Conservation (phyloP, 2,797 vertebrate genomes). For the Hydrolagus colliei region DNA sequence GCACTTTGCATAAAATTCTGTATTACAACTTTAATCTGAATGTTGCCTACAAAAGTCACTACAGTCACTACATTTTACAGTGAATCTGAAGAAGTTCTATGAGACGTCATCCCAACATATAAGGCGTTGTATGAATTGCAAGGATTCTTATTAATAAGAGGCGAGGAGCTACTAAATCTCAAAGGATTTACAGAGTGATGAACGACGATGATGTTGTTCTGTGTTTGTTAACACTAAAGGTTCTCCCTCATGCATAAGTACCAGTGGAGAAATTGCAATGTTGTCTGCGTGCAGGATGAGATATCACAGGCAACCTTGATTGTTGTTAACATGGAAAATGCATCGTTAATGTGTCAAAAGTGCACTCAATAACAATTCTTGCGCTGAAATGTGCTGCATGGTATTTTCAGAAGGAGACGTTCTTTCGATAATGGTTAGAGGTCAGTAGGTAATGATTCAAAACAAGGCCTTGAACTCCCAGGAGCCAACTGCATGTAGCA, state of each 20-base stretch:
- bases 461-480: background rate
- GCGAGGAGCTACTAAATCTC: background rate
- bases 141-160: background rate
- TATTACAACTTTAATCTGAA: too few relatives aligned
- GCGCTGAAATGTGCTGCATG: background rate
- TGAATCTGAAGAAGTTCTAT: too few relatives aligned
- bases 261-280: background rate
- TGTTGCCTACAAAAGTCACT: too few relatives aligned
- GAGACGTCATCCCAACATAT: too few relatives aligned
- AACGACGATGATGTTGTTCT: background rate
- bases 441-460: slow-evolving; percentile 6
- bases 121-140: too few relatives aligned
- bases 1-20: too few relatives aligned
- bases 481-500: background rate
- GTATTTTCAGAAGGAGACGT: background rate
- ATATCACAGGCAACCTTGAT: background rate
- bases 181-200: background rate
- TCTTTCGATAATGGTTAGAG: background rate
- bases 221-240: background rate
- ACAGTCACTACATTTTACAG: too few relatives aligned
- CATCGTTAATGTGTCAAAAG: slow-evolving; percentile 13
- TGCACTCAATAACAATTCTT: slow-evolving; percentile 14
- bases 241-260: background rate
- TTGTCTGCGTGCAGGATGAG: background rate
- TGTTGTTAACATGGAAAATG: slow-evolving; percentile 7